Evolutionary conservation across 1,140 invertebrate genomes (phyloP).

Genomic region (fruit fly (Drosophila melanogaster)): Release_6_plus_ISO1_MT NT_037436.4:22092001-22092500

Average conservation of each 20-base stretch:
- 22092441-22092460: conserved; percentile 10
- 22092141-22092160: conserved; percentile 54
- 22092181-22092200: conserved; percentile 76
- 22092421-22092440: background rate
- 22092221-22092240: conserved; percentile 8
- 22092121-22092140: conserved; percentile 75
- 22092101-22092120: conserved; percentile 78
- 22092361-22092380: conserved; percentile 52
- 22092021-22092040: conserved; percentile 81
- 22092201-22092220: conserved; percentile 56
- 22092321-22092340: conserved; percentile 83
- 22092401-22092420: conserved; percentile 45
- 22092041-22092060: conserved; percentile 60
- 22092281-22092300: conserved; percentile 73
- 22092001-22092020: conserved; percentile 35
- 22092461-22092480: conserved; percentile 1
- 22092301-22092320: conserved; percentile 83
- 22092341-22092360: conserved; percentile 82
- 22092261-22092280: conserved; percentile 9
- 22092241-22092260: background rate
- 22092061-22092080: background rate
- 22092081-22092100: background rate
- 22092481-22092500: conserved; percentile 15
- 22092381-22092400: conserved; percentile 52
- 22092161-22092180: conserved; percentile 48